Conservation (phyloP, 1,140 invertebrate genomes). For the Muscidifurax raptorellus region DNA sequence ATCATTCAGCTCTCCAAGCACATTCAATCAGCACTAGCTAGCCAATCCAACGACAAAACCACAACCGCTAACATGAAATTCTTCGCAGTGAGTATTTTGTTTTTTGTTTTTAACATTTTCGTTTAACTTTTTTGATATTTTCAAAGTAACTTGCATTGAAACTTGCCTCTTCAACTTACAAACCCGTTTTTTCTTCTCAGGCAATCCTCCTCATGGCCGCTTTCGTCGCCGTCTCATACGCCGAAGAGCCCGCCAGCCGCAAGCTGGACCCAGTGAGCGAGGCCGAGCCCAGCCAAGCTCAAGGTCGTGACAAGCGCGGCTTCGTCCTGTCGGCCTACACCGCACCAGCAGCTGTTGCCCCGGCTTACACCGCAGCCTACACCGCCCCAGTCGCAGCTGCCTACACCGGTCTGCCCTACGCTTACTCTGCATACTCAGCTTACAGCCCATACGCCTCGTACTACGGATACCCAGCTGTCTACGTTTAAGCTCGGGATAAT, state of each 20-base stretch:
- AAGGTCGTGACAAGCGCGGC: conserved; percentile 8
- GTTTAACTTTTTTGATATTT: not conserved
- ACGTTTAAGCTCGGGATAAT: conserved; percentile 5
- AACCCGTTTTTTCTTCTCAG: not conserved
- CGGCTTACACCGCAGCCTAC: conserved; percentile 24
- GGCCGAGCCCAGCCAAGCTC: not conserved
- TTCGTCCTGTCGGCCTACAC: conserved; percentile 9
- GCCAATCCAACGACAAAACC: conserved; percentile 27
- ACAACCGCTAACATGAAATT: conserved; percentile 45
- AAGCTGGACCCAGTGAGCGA: conserved; percentile 32
- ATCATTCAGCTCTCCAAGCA: conserved; percentile 48
- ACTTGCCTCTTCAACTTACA: no score
- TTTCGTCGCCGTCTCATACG: not conserved
- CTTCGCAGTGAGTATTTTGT: conserved; percentile 43
- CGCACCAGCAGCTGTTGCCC: not conserved
- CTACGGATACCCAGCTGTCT: conserved; percentile 42
- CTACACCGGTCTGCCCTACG: conserved; percentile 37
- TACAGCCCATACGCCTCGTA: conserved; percentile 38
- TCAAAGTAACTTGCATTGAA: no score
- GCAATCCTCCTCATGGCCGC: conserved; percentile 27
- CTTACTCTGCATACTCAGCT: conserved; percentile 26
- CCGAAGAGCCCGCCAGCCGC: not conserved
- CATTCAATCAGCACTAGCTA: conserved; percentile 14
- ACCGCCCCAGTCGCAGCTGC: conserved; percentile 18
- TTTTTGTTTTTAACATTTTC: not conserved